A percentile compares a stretch with the other conserved stretches of the same genome.
These are phyloP conservation scores for Ostrea denselamellosa DNA, from an alignment of 1,140 invertebrate genomes.

Conservation along the genomic window DNA sequence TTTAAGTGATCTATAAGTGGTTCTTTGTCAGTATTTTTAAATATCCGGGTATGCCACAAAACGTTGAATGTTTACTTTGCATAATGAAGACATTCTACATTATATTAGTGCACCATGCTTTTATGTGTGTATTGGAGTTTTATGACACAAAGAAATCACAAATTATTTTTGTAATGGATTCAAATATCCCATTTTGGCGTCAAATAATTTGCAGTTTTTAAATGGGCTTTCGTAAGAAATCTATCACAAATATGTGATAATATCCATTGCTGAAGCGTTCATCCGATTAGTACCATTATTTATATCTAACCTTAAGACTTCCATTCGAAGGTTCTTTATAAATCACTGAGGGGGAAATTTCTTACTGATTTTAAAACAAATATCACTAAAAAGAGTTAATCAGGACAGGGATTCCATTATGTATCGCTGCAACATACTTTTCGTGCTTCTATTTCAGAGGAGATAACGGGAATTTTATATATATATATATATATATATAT, in stretches of 20 bases:
- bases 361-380: not conserved
- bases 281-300: not conserved
- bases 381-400: not conserved
- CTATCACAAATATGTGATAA: not conserved
- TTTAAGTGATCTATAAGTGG: not conserved
- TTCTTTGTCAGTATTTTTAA: not conserved
- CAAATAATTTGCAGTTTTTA: slow-evolving; percentile 23
- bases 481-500: too few relatives aligned
- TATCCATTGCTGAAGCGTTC: not conserved
- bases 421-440: not conserved
- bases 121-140: not conserved
- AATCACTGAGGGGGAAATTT: not conserved
- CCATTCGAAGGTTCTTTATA: not conserved
- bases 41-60: not conserved
- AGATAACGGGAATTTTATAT: too few relatives aligned
- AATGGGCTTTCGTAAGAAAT: not conserved
- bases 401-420: not conserved
- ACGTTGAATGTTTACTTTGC: not conserved
- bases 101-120: not conserved
- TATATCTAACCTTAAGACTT: not conserved
- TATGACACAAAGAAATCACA: slow-evolving; percentile 11
- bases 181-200: not conserved
- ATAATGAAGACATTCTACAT: slow-evolving; percentile 25
- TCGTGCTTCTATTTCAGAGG: too few relatives aligned
- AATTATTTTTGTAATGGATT: slow-evolving; percentile 32